Evolutionary conservation across 2,113 vertebrate species (phyloP).

Genomic region (Smithornis capensis): DNA sequence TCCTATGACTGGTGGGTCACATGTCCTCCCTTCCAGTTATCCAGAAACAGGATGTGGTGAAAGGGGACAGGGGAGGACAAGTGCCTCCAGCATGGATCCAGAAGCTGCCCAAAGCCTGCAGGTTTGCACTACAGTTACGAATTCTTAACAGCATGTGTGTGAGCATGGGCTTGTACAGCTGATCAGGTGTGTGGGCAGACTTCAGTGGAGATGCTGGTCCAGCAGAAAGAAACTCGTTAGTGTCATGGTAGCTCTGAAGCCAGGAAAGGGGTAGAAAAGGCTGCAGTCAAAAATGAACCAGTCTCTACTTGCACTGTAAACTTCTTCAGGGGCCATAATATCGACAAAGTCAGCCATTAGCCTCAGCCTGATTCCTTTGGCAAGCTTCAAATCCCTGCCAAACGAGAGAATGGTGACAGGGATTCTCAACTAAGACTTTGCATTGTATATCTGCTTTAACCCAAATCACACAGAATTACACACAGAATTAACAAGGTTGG

Average conservation of each 20-base stretch:
- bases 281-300: neutral
- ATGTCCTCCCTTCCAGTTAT: rapidly evolving
- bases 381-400: neutral
- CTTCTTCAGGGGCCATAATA: neutral
- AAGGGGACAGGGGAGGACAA: neutral
- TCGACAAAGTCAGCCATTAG: neutral
- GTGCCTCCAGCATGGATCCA: neutral
- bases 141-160: neutral
- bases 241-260: neutral
- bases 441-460: neutral
- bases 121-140: neutral
- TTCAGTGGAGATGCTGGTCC: neutral
- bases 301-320: neutral
- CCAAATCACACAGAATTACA: no score
- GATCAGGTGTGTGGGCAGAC: neutral
- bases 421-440: neutral
- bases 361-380: neutral
- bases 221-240: rapidly evolving
- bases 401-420: neutral
- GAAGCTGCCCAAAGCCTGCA: neutral
- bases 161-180: neutral
- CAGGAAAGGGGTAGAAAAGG: neutral
- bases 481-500: no score
- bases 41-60: neutral
- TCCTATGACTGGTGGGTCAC: no score